Conservation (phyloP, 1,140 invertebrate genomes). For the Lamellibrachia luymesi region DNA sequence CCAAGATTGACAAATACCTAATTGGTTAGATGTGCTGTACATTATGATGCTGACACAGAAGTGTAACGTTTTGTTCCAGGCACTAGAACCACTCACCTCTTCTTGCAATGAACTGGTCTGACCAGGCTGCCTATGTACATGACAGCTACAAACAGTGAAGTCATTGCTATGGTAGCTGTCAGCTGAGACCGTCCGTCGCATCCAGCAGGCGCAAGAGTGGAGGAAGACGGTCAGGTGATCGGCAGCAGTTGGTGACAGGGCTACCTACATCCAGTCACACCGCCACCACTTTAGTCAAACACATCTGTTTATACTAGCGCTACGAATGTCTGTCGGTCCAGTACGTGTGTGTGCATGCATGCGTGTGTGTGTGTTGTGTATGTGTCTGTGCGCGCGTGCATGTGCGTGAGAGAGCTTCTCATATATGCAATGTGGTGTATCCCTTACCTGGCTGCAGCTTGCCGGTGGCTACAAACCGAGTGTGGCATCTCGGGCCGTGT, state of each 20-base stretch:
- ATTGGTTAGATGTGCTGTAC: not conserved
- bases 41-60: not conserved
- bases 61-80: not conserved
- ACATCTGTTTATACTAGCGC: not conserved
- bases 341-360: not conserved
- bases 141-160: not conserved
- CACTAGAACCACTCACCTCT: not conserved
- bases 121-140: not conserved
- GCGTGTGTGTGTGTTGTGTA: not conserved
- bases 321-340: not conserved
- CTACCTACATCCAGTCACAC: no score
- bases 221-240: not conserved
- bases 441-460: not conserved
- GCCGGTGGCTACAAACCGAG: not conserved
- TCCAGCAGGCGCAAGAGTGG: not conserved
- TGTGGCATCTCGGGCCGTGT: not conserved
- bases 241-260: not conserved
- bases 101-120: not conserved
- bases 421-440: not conserved
- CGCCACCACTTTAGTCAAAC: not conserved
- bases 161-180: not conserved
- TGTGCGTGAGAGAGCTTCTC: not conserved
- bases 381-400: not conserved
- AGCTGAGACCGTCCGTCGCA: not conserved
- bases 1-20: not conserved